These are phyloP conservation scores for Varecia variegata DNA, from an alignment of 2,797 vertebrate species.

Conservation along the genomic window DNA sequence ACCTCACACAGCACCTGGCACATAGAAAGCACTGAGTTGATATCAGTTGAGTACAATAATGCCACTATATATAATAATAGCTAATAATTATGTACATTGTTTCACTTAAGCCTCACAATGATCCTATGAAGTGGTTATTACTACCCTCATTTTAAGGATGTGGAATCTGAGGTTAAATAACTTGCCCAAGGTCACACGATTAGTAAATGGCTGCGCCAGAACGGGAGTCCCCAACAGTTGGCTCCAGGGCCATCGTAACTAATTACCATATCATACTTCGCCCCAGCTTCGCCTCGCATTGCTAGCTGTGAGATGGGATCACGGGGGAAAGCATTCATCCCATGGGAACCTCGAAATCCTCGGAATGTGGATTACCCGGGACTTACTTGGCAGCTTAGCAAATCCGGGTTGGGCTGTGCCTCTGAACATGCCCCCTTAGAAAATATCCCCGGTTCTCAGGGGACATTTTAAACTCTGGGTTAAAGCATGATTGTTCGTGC, in stretches of 20 bases:
- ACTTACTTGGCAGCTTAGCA: neutral
- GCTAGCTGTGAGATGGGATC: neutral
- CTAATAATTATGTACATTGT: neutral
- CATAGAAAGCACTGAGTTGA: neutral
- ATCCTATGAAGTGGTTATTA: neutral
- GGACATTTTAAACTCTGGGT: constrained; percentile 27
- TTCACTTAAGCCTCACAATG: neutral
- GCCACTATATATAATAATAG: neutral
- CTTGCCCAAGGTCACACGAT: neutral
- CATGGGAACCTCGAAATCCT: neutral
- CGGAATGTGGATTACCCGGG: neutral
- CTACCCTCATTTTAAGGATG: neutral
- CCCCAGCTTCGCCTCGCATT: neutral
- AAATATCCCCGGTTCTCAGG: neutral
- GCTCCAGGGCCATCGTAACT: neutral
- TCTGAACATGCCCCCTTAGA: neutral
- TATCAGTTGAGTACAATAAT: neutral
- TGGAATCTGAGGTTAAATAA: neutral
- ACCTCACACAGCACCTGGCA: neutral
- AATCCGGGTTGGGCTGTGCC: neutral
- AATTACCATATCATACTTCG: neutral
- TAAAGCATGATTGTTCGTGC: constrained; percentile 45
- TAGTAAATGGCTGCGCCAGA: neutral
- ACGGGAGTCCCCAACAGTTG: neutral
- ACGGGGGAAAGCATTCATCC: neutral